Conservation (phyloP, 2,113 vertebrate genomes). For the Dendrocopos noguchii region DNA sequence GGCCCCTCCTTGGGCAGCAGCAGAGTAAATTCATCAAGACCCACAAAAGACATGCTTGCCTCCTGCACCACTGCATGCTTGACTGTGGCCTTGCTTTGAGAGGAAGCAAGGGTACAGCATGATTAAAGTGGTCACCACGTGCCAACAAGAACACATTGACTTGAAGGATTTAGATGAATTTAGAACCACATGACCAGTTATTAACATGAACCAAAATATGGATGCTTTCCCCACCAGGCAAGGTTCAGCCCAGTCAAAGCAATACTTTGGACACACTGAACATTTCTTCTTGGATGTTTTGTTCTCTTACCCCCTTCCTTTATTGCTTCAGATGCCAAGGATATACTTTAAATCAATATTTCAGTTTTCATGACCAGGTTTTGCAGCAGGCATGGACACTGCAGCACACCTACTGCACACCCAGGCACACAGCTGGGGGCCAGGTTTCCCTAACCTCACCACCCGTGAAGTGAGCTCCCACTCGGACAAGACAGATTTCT, state of each 20-base stretch:
- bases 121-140: background rate
- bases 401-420: background rate
- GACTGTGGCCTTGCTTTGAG: rapidly evolving
- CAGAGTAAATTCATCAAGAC: background rate
- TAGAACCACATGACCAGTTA: background rate
- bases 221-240: background rate
- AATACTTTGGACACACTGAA: background rate
- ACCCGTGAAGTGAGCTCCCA: background rate
- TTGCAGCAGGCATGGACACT: rapidly evolving
- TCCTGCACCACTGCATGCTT: background rate
- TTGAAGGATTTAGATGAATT: background rate
- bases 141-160: background rate
- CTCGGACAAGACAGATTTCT: background rate
- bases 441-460: background rate
- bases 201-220: background rate
- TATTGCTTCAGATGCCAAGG: background rate
- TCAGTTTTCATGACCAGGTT: background rate
- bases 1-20: background rate
- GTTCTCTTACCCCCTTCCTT: background rate
- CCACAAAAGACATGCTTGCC: background rate
- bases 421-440: background rate
- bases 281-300: background rate
- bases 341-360: background rate
- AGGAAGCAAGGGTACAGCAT: background rate
- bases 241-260: background rate